Conservation (phyloP, 2,797 vertebrate genomes). For the Pseudochirops corinnae region DNA sequence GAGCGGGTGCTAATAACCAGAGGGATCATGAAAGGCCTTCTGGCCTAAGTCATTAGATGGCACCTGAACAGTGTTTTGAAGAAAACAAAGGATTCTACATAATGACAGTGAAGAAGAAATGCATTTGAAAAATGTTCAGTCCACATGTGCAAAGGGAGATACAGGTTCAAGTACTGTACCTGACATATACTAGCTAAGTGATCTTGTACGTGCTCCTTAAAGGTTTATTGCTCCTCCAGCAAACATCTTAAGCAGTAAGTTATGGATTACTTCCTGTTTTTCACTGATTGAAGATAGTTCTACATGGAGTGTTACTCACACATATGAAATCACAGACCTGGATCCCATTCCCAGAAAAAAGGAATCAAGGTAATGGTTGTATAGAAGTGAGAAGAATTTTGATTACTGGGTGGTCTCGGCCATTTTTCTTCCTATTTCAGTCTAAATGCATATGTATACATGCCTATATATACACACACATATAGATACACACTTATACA, state of each 20-base stretch:
- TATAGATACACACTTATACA: neutral
- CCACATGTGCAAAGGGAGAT: neutral
- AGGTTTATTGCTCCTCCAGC: neutral
- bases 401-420: neutral
- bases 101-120: neutral
- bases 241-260: neutral
- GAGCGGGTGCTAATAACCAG: neutral
- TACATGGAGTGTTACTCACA: neutral
- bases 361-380: neutral
- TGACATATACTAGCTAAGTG: neutral
- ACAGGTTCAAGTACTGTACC: neutral
- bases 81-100: neutral
- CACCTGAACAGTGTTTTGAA: neutral
- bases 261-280: neutral
- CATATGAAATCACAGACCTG: neutral
- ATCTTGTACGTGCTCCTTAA: neutral
- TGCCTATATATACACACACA: too few relatives aligned
- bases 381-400: neutral
- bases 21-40: neutral
- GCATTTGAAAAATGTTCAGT: neutral
- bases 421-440: neutral
- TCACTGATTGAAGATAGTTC: too few relatives aligned
- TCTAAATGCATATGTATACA: neutral
- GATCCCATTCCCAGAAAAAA: neutral
- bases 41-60: neutral